Evolutionary conservation across 2,888 invertebrate genomes (phyloP).

Genomic region (Odontomyia ornata): DNA sequence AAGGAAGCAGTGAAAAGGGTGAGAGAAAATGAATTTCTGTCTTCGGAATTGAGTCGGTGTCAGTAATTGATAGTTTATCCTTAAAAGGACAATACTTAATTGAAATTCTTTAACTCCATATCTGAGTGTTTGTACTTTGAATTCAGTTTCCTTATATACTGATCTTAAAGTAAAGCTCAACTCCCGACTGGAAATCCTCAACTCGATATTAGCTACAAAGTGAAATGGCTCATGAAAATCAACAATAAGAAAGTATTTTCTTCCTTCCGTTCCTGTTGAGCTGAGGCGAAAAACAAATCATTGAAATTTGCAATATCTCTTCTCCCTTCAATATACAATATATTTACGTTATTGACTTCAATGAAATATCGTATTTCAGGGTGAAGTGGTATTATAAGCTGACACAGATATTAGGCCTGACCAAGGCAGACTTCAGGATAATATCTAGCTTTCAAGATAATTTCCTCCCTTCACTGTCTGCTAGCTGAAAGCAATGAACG

Average conservation of each 20-base stretch:
- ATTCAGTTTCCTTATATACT: too few species aligned
- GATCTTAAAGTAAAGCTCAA: too few species aligned
- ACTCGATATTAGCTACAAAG: constrained; percentile 7
- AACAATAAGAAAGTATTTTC: not conserved
- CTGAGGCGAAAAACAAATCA: not conserved
- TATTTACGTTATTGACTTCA: constrained; percentile 6
- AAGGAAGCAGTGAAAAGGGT: too few species aligned
- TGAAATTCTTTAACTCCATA: too few species aligned
- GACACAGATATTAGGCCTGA: not conserved
- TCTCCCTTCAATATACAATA: not conserved
- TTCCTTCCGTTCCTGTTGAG: too few species aligned
- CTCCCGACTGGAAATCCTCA: too few species aligned
- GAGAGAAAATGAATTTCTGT: too few species aligned
- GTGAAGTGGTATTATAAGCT: not conserved
- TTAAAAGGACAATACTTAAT: too few species aligned
- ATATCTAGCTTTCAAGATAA: not conserved
- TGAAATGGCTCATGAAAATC: not conserved
- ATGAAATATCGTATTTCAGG: not conserved
- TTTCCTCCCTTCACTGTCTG: not conserved
- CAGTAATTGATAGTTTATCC: too few species aligned
- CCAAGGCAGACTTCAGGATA: not conserved
- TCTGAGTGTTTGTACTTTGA: too few species aligned
- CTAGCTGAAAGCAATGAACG: not conserved
- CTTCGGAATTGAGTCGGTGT: too few species aligned
- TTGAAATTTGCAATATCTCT: not conserved